phyloP scores from a whole-genome alignment of 1,140 invertebrate genomes.

The Drosophila tropicalis region DNA sequence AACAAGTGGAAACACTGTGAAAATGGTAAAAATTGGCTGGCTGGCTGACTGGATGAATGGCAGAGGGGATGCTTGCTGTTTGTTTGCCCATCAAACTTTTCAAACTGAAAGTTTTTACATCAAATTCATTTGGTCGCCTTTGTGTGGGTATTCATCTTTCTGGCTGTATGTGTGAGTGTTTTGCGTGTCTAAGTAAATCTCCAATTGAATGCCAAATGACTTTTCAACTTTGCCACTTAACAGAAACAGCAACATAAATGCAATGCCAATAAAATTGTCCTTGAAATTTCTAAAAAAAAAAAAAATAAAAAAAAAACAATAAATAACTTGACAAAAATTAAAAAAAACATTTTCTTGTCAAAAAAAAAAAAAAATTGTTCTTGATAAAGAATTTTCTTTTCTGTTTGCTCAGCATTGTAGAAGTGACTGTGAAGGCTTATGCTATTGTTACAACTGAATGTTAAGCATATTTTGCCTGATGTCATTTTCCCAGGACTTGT shows the following conservation, averaged over 20 bases:
- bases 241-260: conserved; percentile 24
- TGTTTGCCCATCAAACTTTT: conserved; percentile 54
- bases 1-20: conserved; percentile 29
- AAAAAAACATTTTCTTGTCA: not conserved
- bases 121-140: conserved; percentile 72
- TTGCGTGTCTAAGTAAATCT: conserved; percentile 43
- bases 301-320: not conserved
- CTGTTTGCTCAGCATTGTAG: conserved; percentile 33
- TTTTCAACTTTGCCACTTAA: conserved; percentile 58
- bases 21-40: not conserved
- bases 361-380: conserved; percentile 7
- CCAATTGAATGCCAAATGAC: conserved; percentile 72
- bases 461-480: conserved; percentile 10
- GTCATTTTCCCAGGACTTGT: not conserved
- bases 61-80: conserved; percentile 5
- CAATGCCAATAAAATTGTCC: conserved; percentile 38
- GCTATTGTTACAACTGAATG: conserved; percentile 6
- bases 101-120: conserved; percentile 64
- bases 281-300: conserved; percentile 26
- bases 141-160: conserved; percentile 19
- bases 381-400: conserved; percentile 17
- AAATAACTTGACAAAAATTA: not conserved
- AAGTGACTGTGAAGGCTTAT: not conserved
- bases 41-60: not conserved
- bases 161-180: conserved; percentile 17